These are phyloP conservation scores for Cyclopterus lumpus DNA, from an alignment of 2,797 vertebrate species.

Conservation along the genomic window DNA sequence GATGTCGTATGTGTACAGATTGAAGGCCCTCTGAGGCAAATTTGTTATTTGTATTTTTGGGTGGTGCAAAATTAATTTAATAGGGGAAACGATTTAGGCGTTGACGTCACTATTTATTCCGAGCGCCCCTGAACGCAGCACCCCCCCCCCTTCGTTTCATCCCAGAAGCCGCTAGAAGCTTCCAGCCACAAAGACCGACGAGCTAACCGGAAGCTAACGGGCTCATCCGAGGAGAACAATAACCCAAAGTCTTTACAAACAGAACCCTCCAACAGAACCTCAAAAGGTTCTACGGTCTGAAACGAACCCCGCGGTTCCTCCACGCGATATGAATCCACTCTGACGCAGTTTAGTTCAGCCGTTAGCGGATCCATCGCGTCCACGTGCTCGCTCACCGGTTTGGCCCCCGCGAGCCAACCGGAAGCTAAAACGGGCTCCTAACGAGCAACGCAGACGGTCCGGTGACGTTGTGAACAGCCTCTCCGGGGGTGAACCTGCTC, in stretches of 20 bases:
- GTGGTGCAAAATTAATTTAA: too few relatives aligned
- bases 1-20: too few relatives aligned
- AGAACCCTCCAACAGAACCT: fast-evolving
- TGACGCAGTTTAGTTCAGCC: constrained; percentile 42
- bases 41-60: too few relatives aligned
- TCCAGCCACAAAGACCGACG: constrained; percentile 1
- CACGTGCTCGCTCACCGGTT: constrained; percentile 73
- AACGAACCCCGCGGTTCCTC: too few relatives aligned
- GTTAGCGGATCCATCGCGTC: constrained; percentile 40
- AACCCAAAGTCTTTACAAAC: too few relatives aligned
- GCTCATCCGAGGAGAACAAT: too few relatives aligned
- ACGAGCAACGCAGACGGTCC: fast-evolving
- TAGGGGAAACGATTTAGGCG: not conserved
- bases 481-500: fast-evolving
- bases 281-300: fast-evolving
- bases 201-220: too few relatives aligned
- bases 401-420: constrained; percentile 31
- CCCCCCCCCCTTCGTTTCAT: constrained; percentile 47
- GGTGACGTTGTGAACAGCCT: fast-evolving
- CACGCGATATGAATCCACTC: not conserved
- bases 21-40: too few relatives aligned
- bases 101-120: not conserved
- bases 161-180: constrained; percentile 81
- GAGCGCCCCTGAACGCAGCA: constrained; percentile 12
- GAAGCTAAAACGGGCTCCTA: not conserved